phyloP scores from a whole-genome alignment of 2,797 vertebrate genomes.

The Pipistrellus pipistrellus region DNA sequence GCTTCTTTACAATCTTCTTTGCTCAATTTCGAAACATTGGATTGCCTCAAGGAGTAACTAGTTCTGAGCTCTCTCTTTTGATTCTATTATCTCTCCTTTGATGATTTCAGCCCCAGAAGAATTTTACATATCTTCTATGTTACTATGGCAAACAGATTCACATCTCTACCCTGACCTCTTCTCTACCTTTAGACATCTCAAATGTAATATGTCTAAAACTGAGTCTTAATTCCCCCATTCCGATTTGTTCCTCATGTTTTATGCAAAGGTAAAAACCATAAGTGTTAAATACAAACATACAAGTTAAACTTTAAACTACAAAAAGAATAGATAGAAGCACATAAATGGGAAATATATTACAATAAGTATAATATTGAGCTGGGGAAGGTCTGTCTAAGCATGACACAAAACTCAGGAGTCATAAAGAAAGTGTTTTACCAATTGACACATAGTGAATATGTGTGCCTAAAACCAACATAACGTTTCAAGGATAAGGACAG shows the following conservation, averaged over 20 bases:
- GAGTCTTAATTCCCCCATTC: not conserved
- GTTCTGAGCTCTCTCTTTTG: not conserved
- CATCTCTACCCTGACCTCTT: not conserved
- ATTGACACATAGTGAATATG: not conserved
- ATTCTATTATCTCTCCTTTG: constrained; percentile 5
- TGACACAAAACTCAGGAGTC: constrained; percentile 13
- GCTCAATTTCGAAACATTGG: not conserved
- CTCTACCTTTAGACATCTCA: not conserved
- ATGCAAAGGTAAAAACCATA: constrained; percentile 2
- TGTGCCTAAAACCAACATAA: not conserved
- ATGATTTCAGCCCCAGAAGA: not conserved
- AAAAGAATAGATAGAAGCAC: not conserved
- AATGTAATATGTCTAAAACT: constrained; percentile 15
- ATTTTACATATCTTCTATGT: constrained; percentile 3
- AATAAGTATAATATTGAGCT: not conserved
- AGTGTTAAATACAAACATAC: constrained; percentile 32
- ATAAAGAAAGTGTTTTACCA: constrained; percentile 34
- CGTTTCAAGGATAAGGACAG: not conserved
- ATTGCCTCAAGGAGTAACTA: not conserved
- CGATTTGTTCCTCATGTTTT: constrained; percentile 19
- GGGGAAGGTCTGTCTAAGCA: constrained; percentile 29
- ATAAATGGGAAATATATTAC: constrained; percentile 34
- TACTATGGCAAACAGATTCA: constrained; percentile 21
- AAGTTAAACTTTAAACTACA: constrained; percentile 31
- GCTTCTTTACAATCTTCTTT: constrained; percentile 14